These are phyloP conservation scores for Prosopocoilus inquinatus DNA, from an alignment of 2,888 invertebrate species.

Conservation along the genomic window DNA sequence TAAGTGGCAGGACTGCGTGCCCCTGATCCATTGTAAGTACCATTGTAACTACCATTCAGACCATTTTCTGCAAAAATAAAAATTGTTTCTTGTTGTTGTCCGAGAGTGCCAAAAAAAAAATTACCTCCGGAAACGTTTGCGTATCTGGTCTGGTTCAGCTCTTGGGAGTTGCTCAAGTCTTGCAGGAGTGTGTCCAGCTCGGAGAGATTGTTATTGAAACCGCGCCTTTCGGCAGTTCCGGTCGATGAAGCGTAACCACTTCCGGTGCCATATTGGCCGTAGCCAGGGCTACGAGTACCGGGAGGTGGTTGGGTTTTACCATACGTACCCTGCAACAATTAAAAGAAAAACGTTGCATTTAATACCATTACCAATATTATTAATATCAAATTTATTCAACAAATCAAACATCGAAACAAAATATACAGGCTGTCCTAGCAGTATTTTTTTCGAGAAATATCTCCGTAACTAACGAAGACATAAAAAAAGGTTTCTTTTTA, in stretches of 20 bases:
- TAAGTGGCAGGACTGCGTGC: slow-evolving; percentile 44
- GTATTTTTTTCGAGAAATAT: too few species aligned
- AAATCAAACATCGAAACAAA: too few species aligned
- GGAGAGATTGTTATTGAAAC: slow-evolving; percentile 73
- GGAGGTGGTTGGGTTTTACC: slow-evolving; percentile 44
- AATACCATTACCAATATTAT: too few species aligned
- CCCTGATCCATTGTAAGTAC: slow-evolving; percentile 40
- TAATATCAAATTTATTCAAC: too few species aligned
- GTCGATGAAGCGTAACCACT: slow-evolving; percentile 24
- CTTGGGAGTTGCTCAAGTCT: slow-evolving; percentile 78
- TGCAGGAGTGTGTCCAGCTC: slow-evolving; percentile 89
- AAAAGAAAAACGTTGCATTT: too few species aligned
- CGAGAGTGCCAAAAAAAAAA: slow-evolving; percentile 9
- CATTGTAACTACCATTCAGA: slow-evolving; percentile 42
- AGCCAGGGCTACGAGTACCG: slow-evolving; percentile 29
- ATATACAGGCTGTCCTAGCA: too few species aligned
- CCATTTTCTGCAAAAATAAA: slow-evolving; percentile 36
- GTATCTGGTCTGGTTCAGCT: slow-evolving; percentile 50
- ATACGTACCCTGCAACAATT: slow-evolving; percentile 42
- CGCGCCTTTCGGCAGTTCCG: slow-evolving; percentile 49
- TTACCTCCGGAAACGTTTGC: slow-evolving; percentile 45
- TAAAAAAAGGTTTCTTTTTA: too few species aligned
- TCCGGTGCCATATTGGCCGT: slow-evolving; percentile 23
- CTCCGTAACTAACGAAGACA: too few species aligned
- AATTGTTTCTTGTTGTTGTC: neutral